Base-by-base conservation (phyloP, 2,888 invertebrate genomes). In the Caenorhabditis imperialis region DNA sequence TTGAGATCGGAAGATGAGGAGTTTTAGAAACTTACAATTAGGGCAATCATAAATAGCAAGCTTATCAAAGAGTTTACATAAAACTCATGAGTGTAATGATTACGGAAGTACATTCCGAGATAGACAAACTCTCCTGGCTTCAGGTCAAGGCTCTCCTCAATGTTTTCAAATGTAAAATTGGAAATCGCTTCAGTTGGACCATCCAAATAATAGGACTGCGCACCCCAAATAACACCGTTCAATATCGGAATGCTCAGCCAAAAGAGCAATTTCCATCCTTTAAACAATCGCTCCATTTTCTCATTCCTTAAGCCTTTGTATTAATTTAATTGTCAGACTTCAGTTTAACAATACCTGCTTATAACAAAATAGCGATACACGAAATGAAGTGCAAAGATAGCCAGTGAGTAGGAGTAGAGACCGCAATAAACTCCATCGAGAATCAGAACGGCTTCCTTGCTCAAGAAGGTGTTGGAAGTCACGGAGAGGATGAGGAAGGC, bases 281-380 rank as follows among this genome's bases (percentile, higher is more conserved):
- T 30, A 33, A 48, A 48, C 2, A 33, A 18, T 1, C 16, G 3
- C 14, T 30, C 18, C 2, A 48, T 27, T 12, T 4, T 1, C 10
- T 48, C 33, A 20, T 48, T 48, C 1, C 44, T 45, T 12, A 12
- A 23, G 6, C 18, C 6, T 16, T 7, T 8, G 25, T 20, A 18
- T n/a, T n/a, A n/a, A n/a, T n/a, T n/a, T n/a, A n/a, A n/a, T n/a
- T n/a, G n/a, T n/a, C n/a, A n/a, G n/a, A n/a, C n/a, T n/a, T n/a
- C n/a, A 42, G 3, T 14, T 16, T 18, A 3, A 20, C 8, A 18
- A 18, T 18, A 42, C 3, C 4, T 30, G 18, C 20, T 14, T 16
- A 42, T 22, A 18, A 55, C 55, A 6, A 55, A 37, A 44, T 25
- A 55, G 18, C 55, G 55, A 12, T 55, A 55, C n/a, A 44, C 30